A percentile compares a stretch with the other conserved stretches of the same genome.
These are phyloP conservation scores for Syngnathus acus DNA, from an alignment of 2,797 vertebrate species.

Conservation along the genomic window DNA sequence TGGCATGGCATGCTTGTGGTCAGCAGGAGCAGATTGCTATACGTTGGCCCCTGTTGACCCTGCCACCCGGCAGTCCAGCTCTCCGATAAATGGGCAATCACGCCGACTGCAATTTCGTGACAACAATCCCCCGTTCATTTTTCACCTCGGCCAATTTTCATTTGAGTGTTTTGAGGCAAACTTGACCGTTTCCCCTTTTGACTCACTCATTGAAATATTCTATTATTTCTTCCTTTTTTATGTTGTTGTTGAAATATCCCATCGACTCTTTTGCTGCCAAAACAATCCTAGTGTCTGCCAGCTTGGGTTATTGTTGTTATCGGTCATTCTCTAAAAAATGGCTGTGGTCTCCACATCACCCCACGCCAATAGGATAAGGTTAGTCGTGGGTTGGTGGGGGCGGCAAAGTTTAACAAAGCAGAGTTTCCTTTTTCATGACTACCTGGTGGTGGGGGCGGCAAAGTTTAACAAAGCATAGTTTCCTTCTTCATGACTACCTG, in stretches of 20 bases:
- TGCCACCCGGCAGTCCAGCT: background rate
- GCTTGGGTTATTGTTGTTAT: conserved; percentile 53
- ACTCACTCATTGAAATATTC: background rate
- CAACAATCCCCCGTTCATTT: background rate
- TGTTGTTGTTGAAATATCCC: background rate
- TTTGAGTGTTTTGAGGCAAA: background rate
- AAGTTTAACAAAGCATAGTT: conserved; percentile 63
- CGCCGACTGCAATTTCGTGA: background rate
- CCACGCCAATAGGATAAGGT: conserved; percentile 45
- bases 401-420: conserved; percentile 59
- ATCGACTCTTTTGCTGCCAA: conserved; percentile 18
- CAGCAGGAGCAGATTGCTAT: background rate
- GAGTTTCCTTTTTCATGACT: conserved; percentile 62
- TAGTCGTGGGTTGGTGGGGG: conserved; percentile 17
- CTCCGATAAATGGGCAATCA: conserved; percentile 3
- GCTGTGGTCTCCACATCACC: conserved; percentile 23
- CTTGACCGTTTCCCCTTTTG: background rate
- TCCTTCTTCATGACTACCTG: conserved; percentile 57
- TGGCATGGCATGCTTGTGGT: background rate
- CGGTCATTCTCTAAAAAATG: conserved; percentile 54
- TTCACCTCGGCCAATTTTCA: background rate
- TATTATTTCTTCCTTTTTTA: background rate
- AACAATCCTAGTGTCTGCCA: conserved; percentile 30
- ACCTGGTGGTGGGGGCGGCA: conserved; percentile 24
- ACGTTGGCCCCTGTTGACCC: background rate